These are phyloP conservation scores for Lasiurus borealis DNA, from an alignment of 2,113 vertebrate genomes.

Conservation along the genomic window DNA sequence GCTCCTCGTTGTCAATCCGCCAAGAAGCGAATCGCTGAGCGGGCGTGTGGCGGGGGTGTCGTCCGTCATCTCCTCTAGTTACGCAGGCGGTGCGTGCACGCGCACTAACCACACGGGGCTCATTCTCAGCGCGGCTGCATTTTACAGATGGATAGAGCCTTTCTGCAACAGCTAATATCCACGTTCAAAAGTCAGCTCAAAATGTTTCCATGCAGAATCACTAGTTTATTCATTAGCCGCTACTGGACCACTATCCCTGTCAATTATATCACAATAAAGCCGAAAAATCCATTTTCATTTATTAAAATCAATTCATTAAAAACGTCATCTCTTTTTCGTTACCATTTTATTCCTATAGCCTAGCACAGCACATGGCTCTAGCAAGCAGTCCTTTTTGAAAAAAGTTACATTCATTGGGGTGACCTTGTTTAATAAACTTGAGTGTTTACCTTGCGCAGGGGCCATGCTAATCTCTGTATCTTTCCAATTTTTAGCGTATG, in stretches of 20 bases:
- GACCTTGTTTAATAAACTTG: no score
- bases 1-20: background rate
- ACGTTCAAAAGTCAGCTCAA: background rate
- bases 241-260: background rate
- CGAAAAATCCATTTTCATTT: background rate
- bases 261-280: background rate
- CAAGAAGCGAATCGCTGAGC: constrained; percentile 84
- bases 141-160: background rate
- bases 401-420: no score
- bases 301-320: background rate
- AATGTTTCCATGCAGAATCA: background rate
- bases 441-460: no score
- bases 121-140: constrained; percentile 88
- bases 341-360: background rate
- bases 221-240: background rate
- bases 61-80: constrained; percentile 84
- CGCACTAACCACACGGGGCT: constrained; percentile 93
- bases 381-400: background rate
- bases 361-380: background rate
- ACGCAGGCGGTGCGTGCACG: constrained; percentile 87
- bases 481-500: no score
- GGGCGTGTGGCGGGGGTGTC: constrained; percentile 72
- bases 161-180: background rate
- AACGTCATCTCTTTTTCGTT: background rate
- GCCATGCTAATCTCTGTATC: no score